These are phyloP conservation scores for Drosophila subpulchrella DNA, from an alignment of 1,140 invertebrate genomes.

Conservation along the genomic window DNA sequence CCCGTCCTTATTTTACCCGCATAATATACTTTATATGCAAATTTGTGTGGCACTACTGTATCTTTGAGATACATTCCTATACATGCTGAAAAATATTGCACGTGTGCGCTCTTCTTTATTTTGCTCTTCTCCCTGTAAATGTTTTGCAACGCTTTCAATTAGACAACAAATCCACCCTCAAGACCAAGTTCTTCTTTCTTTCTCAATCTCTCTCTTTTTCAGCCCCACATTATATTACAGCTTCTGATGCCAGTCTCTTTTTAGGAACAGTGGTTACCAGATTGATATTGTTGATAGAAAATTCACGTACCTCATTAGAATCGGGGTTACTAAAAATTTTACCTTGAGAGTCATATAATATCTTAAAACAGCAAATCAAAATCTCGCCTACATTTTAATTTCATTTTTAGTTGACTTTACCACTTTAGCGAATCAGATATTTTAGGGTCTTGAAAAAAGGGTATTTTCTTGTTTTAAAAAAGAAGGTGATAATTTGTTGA, in stretches of 20 bases:
- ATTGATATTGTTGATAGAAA: not conserved
- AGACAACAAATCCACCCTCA: constrained; percentile 28
- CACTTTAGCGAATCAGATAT: no score
- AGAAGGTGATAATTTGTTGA: no score
- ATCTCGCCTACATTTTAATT: no score
- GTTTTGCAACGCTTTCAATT: constrained; percentile 45
- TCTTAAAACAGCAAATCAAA: no score
- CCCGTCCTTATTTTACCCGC: not conserved
- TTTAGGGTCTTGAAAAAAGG: no score
- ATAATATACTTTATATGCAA: not conserved
- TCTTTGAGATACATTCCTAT: constrained; percentile 52
- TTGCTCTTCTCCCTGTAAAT: constrained; percentile 4
- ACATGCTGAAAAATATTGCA: constrained; percentile 38
- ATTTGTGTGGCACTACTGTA: not conserved
- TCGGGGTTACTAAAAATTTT: no score
- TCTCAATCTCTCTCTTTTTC: constrained; percentile 2
- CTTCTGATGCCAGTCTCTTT: constrained; percentile 1
- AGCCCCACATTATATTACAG: not conserved
- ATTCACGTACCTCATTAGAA: not conserved
- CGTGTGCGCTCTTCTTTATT: constrained; percentile 30
- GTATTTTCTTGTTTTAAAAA: no score
- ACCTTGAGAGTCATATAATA: no score
- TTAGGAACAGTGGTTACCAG: constrained; percentile 9
- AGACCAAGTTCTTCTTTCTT: not conserved
- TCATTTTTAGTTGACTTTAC: no score